Conservation (phyloP, 1,140 invertebrate genomes). For the Atopsyche davidsoni region DNA sequence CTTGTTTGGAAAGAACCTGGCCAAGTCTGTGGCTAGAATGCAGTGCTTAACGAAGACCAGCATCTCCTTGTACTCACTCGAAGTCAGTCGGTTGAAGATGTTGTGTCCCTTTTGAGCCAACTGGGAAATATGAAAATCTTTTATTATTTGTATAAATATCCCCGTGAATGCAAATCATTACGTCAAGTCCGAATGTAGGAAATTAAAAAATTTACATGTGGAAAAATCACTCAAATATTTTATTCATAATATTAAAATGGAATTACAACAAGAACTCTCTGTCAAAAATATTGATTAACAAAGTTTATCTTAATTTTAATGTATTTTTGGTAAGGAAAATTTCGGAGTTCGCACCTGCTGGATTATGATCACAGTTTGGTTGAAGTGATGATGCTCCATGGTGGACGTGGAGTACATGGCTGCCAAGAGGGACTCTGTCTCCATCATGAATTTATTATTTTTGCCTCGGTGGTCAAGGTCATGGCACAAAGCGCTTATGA, state of each 20-base stretch:
- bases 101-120: slow-evolving; percentile 67
- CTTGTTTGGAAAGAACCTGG: slow-evolving; percentile 73
- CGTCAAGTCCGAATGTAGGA: too few species aligned
- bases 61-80: slow-evolving; percentile 72
- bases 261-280: too few species aligned
- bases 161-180: background rate
- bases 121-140: slow-evolving; percentile 2
- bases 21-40: slow-evolving; percentile 79
- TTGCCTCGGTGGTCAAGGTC: slow-evolving; percentile 81
- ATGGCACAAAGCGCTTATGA: slow-evolving; percentile 74
- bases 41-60: slow-evolving; percentile 70
- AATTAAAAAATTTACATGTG: too few species aligned
- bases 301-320: too few species aligned
- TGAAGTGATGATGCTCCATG: slow-evolving; percentile 84
- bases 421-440: slow-evolving; percentile 73
- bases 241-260: too few species aligned
- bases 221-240: too few species aligned
- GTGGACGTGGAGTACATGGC: slow-evolving; percentile 78
- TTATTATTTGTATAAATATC: slow-evolving; percentile 12
- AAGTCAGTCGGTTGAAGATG: slow-evolving; percentile 68
- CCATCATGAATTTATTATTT: slow-evolving; percentile 78
- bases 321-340: too few species aligned
- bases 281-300: too few species aligned
- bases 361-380: slow-evolving; percentile 77
- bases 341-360: slow-evolving; percentile 74